Conservation (phyloP, 1,140 invertebrate genomes). For the Parasteatoda tepidariorum region DNA sequence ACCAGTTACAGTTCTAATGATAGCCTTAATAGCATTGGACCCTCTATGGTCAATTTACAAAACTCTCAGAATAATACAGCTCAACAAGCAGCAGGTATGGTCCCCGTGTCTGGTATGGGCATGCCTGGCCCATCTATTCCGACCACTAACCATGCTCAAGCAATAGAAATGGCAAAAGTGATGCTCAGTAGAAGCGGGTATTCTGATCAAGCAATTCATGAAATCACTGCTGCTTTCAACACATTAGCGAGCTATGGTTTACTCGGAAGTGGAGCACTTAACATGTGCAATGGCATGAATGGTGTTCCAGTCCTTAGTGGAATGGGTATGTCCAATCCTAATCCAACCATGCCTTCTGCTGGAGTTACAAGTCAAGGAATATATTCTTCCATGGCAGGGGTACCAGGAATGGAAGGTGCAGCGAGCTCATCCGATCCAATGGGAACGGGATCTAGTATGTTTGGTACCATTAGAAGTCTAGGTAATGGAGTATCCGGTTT, state of each 20-base stretch:
- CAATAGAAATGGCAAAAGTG: conserved; percentile 85
- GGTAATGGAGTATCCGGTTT: conserved; percentile 49
- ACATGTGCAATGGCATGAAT: conserved; percentile 61
- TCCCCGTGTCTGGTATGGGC: conserved; percentile 61
- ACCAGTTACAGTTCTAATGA: conserved; percentile 64
- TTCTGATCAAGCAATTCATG: conserved; percentile 85
- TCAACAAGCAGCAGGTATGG: conserved; percentile 47
- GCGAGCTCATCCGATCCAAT: conserved; percentile 62
- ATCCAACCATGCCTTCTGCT: conserved; percentile 62
- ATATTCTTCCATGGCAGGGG: conserved; percentile 42
- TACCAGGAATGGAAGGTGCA: conserved; percentile 44
- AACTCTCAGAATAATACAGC: conserved; percentile 58
- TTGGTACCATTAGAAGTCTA: conserved; percentile 60
- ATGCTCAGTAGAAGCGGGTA: conserved; percentile 88
- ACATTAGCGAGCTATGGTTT: conserved; percentile 95
- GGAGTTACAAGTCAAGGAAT: conserved; percentile 51
- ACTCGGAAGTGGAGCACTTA: conserved; percentile 82
- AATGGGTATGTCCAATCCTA: conserved; percentile 64
- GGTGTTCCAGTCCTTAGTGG: conserved; percentile 64
- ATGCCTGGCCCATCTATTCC: conserved; percentile 58
- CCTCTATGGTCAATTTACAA: conserved; percentile 63
- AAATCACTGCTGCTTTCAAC: conserved; percentile 90
- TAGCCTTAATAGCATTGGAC: conserved; percentile 65
- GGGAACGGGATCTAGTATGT: conserved; percentile 44
- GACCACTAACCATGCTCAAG: conserved; percentile 76